Base-by-base conservation (phyloP, 2,888 invertebrate genomes). In the Drosophila helvetica region DNA sequence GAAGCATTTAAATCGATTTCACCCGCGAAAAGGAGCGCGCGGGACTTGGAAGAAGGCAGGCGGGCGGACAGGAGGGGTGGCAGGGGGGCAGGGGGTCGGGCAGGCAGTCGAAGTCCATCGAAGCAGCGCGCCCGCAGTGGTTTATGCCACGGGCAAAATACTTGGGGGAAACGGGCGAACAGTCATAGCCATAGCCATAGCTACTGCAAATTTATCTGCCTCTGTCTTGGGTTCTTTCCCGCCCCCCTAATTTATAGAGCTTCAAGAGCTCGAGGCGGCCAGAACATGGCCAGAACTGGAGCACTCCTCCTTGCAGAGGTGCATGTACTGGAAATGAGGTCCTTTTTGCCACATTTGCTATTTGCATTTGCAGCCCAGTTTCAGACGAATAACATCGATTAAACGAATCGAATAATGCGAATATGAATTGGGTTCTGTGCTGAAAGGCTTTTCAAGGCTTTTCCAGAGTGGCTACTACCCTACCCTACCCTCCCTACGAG, bases 1-100 rank as follows among this genome's bases (percentile, higher is more conserved):
- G 69, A 75, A 79, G 75, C 81, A 81, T 81, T 81, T 81, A 84
- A 84, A 81, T 81, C 81, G 81, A 81, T 81, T 81, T 74, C 71
- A 43, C 4, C 3, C 63, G 65, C 53, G 54, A 42, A 9, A 3
- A 48, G 54, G 64, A 60, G 69, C 58, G 65, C 74, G 69, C 80
- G 74, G 65, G 59, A 15, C 33, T 33, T 12, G 15, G 15, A 15
- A 10, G 65, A 4, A 30, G 67, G 73, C 55, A 64, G 60, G 61
- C 59, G 5, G 22, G 4, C 22, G 5, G 22, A 5, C 22, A 22
- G 22, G n/a, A n/a, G n/a, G n/a, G n/a, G n/a, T n/a, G n/a, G n/a
- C n/a, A n/a, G n/a, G n/a, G n/a, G n/a, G n/a, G n/a, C n/a, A n/a
- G n/a, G n/a, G n/a, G n/a, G n/a, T n/a, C 59, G 5, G 22, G 4